Evolutionary conservation across 2,888 invertebrate genomes (phyloP).

Genomic region (Odontothrips loti): DNA sequence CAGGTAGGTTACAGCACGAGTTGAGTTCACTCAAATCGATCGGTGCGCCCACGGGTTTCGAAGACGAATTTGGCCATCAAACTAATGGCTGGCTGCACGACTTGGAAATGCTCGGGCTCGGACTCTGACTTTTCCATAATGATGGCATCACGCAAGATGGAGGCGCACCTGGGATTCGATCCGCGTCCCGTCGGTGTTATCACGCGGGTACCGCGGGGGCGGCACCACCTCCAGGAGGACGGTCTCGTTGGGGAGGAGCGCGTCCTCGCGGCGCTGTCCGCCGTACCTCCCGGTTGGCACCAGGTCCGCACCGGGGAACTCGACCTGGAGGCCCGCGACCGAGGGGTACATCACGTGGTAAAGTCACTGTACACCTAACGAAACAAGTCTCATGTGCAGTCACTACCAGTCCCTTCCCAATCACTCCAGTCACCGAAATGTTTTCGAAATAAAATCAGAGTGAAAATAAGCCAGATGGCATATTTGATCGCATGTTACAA

Average conservation of each 20-base stretch:
- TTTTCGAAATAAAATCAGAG: no score
- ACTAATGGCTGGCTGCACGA: neutral
- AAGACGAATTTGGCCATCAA: neutral
- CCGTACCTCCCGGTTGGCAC: neutral
- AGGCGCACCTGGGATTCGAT: neutral
- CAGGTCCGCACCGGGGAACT: neutral
- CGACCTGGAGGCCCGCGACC: neutral
- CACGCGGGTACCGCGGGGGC: neutral
- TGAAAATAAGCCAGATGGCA: no score
- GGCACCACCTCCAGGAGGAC: constrained; percentile 16
- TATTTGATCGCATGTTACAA: no score
- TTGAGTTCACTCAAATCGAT: no score
- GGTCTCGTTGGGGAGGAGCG: constrained; percentile 1
- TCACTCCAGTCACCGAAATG: no score
- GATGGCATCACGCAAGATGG: neutral
- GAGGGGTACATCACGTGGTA: neutral
- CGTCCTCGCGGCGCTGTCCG: neutral
- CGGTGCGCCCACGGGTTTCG: no score
- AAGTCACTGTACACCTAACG: no score
- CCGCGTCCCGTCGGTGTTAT: neutral
- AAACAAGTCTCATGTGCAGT: no score
- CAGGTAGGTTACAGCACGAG: no score
- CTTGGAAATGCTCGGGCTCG: neutral
- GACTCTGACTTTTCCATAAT: neutral
- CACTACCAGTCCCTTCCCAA: no score